phyloP scores from a whole-genome alignment of 2,797 vertebrate species.

The Rhinichthys osculus region DNA sequence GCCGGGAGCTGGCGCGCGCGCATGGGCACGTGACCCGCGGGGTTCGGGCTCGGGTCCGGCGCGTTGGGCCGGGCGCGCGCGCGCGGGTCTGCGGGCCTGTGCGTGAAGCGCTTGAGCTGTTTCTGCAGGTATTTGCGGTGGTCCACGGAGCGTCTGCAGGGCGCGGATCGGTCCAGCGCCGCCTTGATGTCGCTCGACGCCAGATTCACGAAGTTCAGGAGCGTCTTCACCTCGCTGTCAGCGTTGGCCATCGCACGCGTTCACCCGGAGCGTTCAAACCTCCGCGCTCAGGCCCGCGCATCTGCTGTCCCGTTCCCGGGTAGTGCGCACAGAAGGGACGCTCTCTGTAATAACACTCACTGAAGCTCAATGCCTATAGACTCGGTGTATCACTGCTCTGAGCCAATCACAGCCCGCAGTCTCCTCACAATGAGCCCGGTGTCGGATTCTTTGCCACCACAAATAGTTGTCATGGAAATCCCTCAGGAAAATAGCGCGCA shows the following conservation, averaged over 20 bases:
- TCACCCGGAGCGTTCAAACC: background rate
- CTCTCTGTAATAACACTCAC: constrained; percentile 83
- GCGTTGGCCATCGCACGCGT: constrained; percentile 84
- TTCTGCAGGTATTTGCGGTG: constrained; percentile 98
- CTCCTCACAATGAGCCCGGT: constrained; percentile 96
- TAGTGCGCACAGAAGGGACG: constrained; percentile 7
- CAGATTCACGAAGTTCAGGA: constrained; percentile 97
- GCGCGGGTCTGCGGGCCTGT: constrained; percentile 85
- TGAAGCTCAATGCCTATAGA: constrained; percentile 98
- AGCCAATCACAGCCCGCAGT: constrained; percentile 99
- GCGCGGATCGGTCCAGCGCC: constrained; percentile 95
- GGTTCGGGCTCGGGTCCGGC: constrained; percentile 57
- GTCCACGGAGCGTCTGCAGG: constrained; percentile 95
- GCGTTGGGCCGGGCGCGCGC: constrained; percentile 62
- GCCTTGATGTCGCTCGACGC: constrained; percentile 99
- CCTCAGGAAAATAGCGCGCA: constrained; percentile 85
- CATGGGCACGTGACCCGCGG: constrained; percentile 88
- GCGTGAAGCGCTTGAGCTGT: constrained; percentile 96
- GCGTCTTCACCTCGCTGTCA: constrained; percentile 96
- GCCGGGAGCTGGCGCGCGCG: constrained; percentile 95
- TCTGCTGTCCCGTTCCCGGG: background rate
- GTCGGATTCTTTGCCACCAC: constrained; percentile 96
- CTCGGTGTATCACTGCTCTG: constrained; percentile 91
- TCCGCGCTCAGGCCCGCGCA: no score
- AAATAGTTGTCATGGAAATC: constrained; percentile 98